phyloP scores from a whole-genome alignment of 2,888 invertebrate species.

The Catocala nupta region DNA sequence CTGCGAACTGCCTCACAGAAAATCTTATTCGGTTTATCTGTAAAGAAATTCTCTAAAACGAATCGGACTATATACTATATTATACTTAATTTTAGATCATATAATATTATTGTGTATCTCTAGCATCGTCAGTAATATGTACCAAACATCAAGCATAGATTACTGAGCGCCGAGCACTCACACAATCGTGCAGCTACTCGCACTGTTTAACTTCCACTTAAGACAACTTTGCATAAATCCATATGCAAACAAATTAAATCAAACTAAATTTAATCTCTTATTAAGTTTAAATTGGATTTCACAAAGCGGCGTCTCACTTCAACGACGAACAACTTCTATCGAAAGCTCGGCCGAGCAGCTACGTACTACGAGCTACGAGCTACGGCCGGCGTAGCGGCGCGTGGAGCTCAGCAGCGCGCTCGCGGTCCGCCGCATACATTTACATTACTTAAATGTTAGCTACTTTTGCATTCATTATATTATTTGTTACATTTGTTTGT shows the following conservation, averaged over 20 bases:
- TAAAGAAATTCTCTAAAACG: no score
- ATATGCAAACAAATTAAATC: conserved; percentile 19
- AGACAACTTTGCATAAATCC: conserved; percentile 19
- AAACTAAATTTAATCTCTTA: conserved; percentile 18
- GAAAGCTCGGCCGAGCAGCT: conserved; percentile 4
- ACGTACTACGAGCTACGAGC: conserved; percentile 10
- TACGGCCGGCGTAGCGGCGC: conserved; percentile 14
- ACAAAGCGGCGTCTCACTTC: conserved; percentile 12
- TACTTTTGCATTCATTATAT: conserved; percentile 2
- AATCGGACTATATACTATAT: no score
- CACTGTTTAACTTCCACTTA: conserved; percentile 4
- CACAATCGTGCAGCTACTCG: neutral
- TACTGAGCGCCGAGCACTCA: neutral
- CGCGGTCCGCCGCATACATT: no score
- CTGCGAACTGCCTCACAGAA: no score
- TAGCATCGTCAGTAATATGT: no score
- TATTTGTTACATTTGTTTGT: neutral
- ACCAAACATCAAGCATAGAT: no score
- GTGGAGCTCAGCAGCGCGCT: neutral
- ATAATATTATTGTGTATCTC: no score
- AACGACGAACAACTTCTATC: conserved; percentile 17
- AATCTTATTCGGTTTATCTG: no score
- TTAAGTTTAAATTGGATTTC: conserved; percentile 29
- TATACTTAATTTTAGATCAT: no score
- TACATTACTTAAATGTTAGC: neutral